phyloP scores from a whole-genome alignment of 2,113 vertebrate species.

The Pogonocichla stellata region DNA sequence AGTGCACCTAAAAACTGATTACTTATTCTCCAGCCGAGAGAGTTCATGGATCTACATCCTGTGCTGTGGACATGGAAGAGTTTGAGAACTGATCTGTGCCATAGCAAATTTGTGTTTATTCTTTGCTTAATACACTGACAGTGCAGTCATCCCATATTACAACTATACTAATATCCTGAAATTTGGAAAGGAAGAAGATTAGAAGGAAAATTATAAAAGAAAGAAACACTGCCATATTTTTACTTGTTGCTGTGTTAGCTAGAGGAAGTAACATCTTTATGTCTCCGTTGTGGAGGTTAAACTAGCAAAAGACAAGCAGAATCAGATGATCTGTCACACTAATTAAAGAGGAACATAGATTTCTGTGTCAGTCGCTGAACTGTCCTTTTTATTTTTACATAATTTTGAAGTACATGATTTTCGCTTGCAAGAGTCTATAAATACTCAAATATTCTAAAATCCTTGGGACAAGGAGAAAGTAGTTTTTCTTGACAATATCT shows the following conservation, averaged over 20 bases:
- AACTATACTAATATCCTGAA: not conserved
- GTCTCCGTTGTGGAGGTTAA: not conserved
- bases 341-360: not conserved
- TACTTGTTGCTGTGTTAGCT: not conserved
- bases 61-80: not conserved
- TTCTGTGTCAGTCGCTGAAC: not conserved
- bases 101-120: not conserved
- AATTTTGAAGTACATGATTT: not conserved
- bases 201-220: not conserved
- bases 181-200: not conserved
- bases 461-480: not conserved
- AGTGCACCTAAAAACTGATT: not conserved
- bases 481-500: not conserved
- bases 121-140: not conserved
- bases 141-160: not conserved
- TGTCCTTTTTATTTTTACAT: not conserved
- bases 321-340: not conserved
- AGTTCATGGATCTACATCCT: not conserved
- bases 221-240: not conserved
- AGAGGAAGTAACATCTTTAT: not conserved
- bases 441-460: not conserved
- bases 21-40: not conserved
- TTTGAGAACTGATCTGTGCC: not conserved
- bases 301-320: not conserved
- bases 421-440: not conserved